Conservation (phyloP, 2,113 vertebrate genomes). For the Blennius ocellaris region DNA sequence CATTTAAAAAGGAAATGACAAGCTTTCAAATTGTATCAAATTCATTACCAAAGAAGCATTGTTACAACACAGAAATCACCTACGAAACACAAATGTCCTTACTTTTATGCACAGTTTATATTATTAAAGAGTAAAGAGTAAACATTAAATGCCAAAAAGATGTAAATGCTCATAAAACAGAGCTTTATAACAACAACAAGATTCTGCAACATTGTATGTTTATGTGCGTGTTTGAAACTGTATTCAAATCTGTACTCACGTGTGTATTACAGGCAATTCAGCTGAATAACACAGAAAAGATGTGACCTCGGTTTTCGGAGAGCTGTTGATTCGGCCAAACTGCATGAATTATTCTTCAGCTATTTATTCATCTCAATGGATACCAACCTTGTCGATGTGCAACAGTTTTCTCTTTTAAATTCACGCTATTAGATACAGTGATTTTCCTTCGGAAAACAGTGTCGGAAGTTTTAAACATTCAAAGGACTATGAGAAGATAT, state of each 20-base stretch:
- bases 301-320: neutral
- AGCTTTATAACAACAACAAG: neutral
- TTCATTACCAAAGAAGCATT: no score
- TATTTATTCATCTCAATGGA: slow-evolving; percentile 18
- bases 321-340: slow-evolving; percentile 2
- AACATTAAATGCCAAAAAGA: no score
- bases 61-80: no score
- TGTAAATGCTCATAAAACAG: no score
- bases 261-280: slow-evolving; percentile 9
- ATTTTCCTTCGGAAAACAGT: neutral
- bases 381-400: neutral
- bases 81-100: no score
- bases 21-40: no score
- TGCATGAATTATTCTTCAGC: slow-evolving; percentile 28
- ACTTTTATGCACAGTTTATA: no score
- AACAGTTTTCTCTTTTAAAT: neutral
- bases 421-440: neutral
- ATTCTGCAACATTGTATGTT: slow-evolving; percentile 9
- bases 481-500: neutral
- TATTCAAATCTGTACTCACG: neutral
- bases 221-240: slow-evolving; percentile 15
- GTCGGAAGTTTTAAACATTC: neutral
- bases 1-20: no score
- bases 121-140: no score
- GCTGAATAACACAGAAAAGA: slow-evolving; percentile 2